phyloP scores from a whole-genome alignment of 2,888 invertebrate genomes.

The Keiferia lycopersicella region DNA sequence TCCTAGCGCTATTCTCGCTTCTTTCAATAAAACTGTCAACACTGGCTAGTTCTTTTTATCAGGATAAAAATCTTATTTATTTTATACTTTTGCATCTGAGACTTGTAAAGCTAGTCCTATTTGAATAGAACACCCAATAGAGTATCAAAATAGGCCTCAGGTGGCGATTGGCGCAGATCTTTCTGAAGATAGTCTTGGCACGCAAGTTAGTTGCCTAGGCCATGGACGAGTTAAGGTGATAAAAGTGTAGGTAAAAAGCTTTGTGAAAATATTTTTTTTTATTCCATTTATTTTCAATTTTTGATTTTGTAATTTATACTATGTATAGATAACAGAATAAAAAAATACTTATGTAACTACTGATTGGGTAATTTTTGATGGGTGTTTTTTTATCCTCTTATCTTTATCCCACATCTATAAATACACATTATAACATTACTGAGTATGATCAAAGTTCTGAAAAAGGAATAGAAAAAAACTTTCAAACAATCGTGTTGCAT shows the following conservation, averaged over 20 bases:
- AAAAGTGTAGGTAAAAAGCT: background rate
- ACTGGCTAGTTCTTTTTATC: background rate
- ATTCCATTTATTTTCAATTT: too few species aligned
- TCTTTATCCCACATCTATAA: too few species aligned
- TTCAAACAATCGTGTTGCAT: too few species aligned
- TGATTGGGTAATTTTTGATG: too few species aligned
- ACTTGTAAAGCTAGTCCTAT: conserved; percentile 47
- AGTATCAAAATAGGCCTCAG: conserved; percentile 64
- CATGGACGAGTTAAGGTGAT: background rate
- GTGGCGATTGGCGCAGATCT: conserved; percentile 69
- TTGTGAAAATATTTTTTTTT: too few species aligned
- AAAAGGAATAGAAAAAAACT: too few species aligned
- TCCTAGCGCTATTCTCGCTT: background rate
- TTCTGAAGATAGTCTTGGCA: conserved; percentile 46
- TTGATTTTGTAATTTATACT: too few species aligned
- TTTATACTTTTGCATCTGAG: background rate
- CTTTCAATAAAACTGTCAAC: background rate
- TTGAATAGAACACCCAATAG: conserved; percentile 70
- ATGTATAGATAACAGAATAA: too few species aligned
- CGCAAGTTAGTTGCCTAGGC: conserved; percentile 19
- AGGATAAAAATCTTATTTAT: background rate
- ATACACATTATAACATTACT: too few species aligned
- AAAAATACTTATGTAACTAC: too few species aligned
- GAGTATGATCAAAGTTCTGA: too few species aligned
- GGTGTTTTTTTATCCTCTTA: too few species aligned